phyloP scores from a whole-genome alignment of 2,888 invertebrate genomes.

The Synanthedon myopaeformis region DNA sequence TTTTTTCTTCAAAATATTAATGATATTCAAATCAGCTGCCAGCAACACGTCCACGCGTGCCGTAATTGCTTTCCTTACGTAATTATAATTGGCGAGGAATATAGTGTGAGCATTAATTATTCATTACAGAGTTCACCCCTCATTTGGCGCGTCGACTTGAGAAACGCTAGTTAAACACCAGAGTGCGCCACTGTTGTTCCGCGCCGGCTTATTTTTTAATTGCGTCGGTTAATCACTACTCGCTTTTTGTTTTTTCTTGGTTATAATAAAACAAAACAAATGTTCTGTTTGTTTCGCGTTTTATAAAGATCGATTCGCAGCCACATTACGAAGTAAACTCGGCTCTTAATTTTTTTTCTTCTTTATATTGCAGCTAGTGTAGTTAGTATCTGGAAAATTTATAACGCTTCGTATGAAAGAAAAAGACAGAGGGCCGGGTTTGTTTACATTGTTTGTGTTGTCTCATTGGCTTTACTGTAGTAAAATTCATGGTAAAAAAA shows the following conservation, averaged over 20 bases:
- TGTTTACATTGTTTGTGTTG: too few species aligned
- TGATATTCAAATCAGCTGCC: neutral
- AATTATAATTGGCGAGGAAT: constrained; percentile 58
- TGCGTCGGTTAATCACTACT: constrained; percentile 8
- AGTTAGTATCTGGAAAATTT: too few species aligned
- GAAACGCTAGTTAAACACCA: constrained; percentile 49
- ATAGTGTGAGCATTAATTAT: constrained; percentile 62
- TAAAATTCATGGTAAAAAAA: too few species aligned
- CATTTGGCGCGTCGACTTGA: constrained; percentile 51
- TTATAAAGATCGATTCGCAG: too few species aligned
- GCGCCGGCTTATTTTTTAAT: constrained; percentile 41
- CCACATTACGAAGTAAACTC: too few species aligned
- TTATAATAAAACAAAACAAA: too few species aligned
- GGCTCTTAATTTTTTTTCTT: too few species aligned
- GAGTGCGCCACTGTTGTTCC: constrained; percentile 43
- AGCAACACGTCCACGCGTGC: neutral
- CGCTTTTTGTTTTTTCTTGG: neutral
- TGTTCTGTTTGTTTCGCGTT: too few species aligned
- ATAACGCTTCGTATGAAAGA: too few species aligned
- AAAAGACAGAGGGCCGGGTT: too few species aligned
- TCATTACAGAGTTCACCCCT: constrained; percentile 54
- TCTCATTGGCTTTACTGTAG: too few species aligned
- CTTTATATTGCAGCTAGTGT: too few species aligned
- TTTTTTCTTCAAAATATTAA: neutral
- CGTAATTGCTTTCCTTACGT: constrained; percentile 58